Percentiles rank a stretch among this genome's conserved stretches.
Conservation (phyloP, 2,888 invertebrate species). For the Drosophila colorata region DNA sequence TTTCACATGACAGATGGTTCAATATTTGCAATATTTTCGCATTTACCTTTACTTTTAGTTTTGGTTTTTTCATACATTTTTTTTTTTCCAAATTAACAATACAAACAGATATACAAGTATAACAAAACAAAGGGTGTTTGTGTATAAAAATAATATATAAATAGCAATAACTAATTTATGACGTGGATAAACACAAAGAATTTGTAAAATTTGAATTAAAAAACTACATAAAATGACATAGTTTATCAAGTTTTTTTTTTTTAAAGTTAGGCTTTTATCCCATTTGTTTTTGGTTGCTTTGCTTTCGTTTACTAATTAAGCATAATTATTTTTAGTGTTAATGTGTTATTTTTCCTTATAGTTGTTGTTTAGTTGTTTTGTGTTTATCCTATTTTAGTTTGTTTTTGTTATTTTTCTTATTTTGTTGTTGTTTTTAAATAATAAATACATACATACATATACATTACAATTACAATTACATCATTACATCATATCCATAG, state of each 20-base stretch:
- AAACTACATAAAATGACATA: slow-evolving; percentile 31
- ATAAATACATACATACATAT: slow-evolving; percentile 76
- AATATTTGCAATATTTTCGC: slow-evolving; percentile 57
- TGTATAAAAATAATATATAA: slow-evolving; percentile 46
- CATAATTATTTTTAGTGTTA: slow-evolving; percentile 69
- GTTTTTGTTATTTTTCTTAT: slow-evolving; percentile 8
- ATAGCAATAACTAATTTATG: slow-evolving; percentile 59
- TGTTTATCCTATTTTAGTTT: slow-evolving; percentile 69
- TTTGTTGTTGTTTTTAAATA: slow-evolving; percentile 63
- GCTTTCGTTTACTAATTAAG: slow-evolving; percentile 57
- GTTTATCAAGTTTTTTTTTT: slow-evolving; percentile 20
- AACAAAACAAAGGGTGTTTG: slow-evolving; percentile 51
- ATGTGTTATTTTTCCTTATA: slow-evolving; percentile 26
- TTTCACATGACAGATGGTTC: slow-evolving; percentile 55
- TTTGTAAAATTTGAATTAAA: slow-evolving; percentile 17
- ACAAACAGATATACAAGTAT: slow-evolving; percentile 50
- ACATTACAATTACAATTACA: slow-evolving; percentile 75
- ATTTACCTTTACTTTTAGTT: slow-evolving; percentile 20
- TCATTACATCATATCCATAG: slow-evolving; percentile 76
- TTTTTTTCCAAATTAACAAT: slow-evolving; percentile 53
- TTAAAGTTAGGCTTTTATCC: slow-evolving; percentile 28
- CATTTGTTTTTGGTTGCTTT: slow-evolving; percentile 55
- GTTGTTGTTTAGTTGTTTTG: slow-evolving; percentile 39
- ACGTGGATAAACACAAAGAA: slow-evolving; percentile 58
- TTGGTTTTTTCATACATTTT: slow-evolving; percentile 25